These are phyloP conservation scores for Nasonovia ribisnigri DNA, from an alignment of 2,888 invertebrate genomes.

Conservation along the genomic window DNA sequence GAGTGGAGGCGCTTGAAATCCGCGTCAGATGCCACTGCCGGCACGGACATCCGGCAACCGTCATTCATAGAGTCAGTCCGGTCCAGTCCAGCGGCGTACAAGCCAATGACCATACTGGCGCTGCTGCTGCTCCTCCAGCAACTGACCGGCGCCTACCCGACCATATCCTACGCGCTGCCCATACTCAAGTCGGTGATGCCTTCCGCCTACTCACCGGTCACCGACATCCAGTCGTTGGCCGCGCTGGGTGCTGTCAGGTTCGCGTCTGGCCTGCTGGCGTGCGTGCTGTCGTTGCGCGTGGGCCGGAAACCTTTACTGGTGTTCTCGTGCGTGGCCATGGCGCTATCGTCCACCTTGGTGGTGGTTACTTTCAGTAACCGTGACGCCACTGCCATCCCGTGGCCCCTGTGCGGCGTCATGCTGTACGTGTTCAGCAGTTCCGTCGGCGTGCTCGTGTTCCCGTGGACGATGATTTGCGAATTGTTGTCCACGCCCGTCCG, in stretches of 20 bases:
- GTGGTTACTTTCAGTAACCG: neutral
- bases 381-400: neutral
- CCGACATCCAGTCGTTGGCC: slow-evolving; percentile 46
- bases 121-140: slow-evolving; percentile 74
- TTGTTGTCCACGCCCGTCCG: slow-evolving; percentile 73
- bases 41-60: neutral
- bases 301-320: slow-evolving; percentile 73
- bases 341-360: slow-evolving; percentile 66
- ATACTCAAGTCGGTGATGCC: slow-evolving; percentile 72
- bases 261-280: slow-evolving; percentile 72
- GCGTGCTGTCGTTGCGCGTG: slow-evolving; percentile 72
- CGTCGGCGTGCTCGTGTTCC: slow-evolving; percentile 74
- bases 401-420: slow-evolving; percentile 43
- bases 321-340: slow-evolving; percentile 73
- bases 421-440: slow-evolving; percentile 54
- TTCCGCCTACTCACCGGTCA: slow-evolving; percentile 67
- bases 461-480: slow-evolving; percentile 75
- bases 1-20: slow-evolving; percentile 55
- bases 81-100: slow-evolving; percentile 52
- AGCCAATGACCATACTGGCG: slow-evolving; percentile 72
- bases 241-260: slow-evolving; percentile 72
- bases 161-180: slow-evolving; percentile 75
- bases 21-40: neutral
- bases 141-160: slow-evolving; percentile 73
- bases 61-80: neutral